A percentile compares a stretch with the other conserved stretches of the same genome.
phyloP scores from a whole-genome alignment of 2,113 vertebrate genomes.

The Actinemys pallida region DNA sequence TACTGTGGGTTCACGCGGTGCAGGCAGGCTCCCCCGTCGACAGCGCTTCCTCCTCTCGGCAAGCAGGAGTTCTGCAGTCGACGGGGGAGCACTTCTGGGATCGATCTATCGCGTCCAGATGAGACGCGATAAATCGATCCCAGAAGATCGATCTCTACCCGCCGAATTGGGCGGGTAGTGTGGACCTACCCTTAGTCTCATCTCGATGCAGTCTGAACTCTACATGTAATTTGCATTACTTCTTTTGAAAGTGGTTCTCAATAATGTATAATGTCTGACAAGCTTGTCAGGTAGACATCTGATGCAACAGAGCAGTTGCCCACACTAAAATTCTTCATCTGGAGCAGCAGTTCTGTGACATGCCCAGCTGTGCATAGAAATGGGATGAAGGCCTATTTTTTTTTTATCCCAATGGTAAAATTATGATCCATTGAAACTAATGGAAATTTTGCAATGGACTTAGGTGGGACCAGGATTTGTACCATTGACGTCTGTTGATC shows the following conservation, averaged over 20 bases:
- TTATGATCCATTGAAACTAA: not conserved
- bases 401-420: constrained; percentile 16
- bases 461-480: not conserved
- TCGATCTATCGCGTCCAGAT: no score
- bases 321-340: constrained; percentile 14
- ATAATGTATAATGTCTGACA: not conserved
- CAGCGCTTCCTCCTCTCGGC: no score
- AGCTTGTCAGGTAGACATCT: not conserved
- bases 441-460: constrained; percentile 42
- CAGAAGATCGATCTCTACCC: no score
- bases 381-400: constrained; percentile 28
- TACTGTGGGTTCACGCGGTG: no score
- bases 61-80: no score
- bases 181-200: not conserved
- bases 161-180: no score
- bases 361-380: constrained; percentile 24
- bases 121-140: no score
- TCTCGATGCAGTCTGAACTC: not conserved
- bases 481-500: not conserved
- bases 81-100: no score
- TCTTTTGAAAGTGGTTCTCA: constrained; percentile 3
- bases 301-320: constrained; percentile 18
- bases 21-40: no score
- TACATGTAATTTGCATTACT: not conserved
- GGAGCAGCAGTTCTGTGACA: constrained; percentile 31